Evolutionary conservation across 2,888 invertebrate species (phyloP), one percentile per base, ranked within the genome.

Genomic region (Lymantria monacha): DNA sequence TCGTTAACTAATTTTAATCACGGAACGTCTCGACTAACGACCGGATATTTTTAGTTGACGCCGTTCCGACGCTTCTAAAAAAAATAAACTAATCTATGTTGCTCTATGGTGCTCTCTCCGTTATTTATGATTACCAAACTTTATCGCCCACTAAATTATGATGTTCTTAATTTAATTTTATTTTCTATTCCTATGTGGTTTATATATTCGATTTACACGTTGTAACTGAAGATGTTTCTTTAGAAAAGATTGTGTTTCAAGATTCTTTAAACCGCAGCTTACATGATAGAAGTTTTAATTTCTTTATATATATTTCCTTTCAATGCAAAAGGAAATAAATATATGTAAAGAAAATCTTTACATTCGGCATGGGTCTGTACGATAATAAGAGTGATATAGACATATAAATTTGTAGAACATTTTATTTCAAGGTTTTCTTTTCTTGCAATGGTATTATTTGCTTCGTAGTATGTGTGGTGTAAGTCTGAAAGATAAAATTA

Each of bases 1-100:
- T 71, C 74, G 75, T 73, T 75, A 74, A 83, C 83, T 85, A 86
- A 87, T 87, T 86, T 82, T 80, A 85, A 81, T 80, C 75, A 68
- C 58, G 71, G 74, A 76, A 71, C 75, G 76, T 69, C 61, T 59
- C 73, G 72, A 72, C 78, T 80, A 81, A 83, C 82, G 81, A 74
- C 79, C 72, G 77, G 75, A 72, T 87, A 87, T 87, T 87, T 88
- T 83, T 77, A 76, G 83, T 71, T 63, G 76, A 79, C 81, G 80
- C 79, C 80, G 74, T 81, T 79, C 76, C 73, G 78, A 77, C 76
- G 81, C 75, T 76, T 72, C 74, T 79, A 79, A 82, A 77, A 50
- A 74, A 81, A 76, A 76, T 63, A 72, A 77, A 69, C 55, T 62
- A 48, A 76, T 67, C 74, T 70, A 42, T 37, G 42, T 14, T 36